phyloP scores from a whole-genome alignment of 2,113 vertebrate species.

The Ochotona curzoniae region DNA sequence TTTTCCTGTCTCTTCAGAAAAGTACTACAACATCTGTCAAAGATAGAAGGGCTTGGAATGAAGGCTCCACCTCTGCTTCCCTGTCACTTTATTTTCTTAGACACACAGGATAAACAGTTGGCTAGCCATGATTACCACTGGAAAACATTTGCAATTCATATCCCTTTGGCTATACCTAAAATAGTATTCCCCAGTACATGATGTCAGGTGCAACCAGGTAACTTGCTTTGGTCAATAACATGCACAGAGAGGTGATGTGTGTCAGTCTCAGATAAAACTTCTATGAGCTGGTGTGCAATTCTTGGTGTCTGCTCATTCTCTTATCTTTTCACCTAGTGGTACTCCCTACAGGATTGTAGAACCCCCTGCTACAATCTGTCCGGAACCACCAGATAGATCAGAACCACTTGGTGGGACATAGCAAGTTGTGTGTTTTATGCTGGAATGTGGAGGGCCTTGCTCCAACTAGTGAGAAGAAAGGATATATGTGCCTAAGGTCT shows the following conservation, averaged over 20 bases:
- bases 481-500: neutral
- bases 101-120: neutral
- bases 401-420: too few species aligned
- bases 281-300: neutral
- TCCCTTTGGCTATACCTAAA: neutral
- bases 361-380: neutral
- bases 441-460: accelerated
- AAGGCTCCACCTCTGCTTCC: too few species aligned
- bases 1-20: neutral
- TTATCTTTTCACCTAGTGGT: neutral
- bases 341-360: neutral
- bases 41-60: neutral
- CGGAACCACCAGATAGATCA: neutral
- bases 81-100: neutral
- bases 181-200: too few species aligned
- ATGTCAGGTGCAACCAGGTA: neutral
- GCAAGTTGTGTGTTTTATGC: neutral
- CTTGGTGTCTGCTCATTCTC: neutral
- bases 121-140: neutral
- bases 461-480: neutral
- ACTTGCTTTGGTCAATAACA: neutral
- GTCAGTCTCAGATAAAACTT: neutral
- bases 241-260: accelerated
- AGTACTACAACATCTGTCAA: neutral
- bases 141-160: neutral